Evolutionary conservation across 2,888 invertebrate species (phyloP).

Genomic region (Callimorpha dominula): DNA sequence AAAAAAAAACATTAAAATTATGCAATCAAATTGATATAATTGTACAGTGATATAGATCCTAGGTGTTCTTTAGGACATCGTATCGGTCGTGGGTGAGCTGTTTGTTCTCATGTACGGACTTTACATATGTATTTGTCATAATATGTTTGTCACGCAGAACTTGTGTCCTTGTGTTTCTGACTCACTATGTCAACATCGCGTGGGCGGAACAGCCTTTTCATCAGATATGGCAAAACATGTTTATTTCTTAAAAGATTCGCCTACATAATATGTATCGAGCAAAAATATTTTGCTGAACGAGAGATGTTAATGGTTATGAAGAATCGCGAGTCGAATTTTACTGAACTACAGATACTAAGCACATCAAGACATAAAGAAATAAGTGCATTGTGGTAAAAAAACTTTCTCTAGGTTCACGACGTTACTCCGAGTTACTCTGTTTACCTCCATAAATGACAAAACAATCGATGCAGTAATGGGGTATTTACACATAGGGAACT

Average conservation of each 20-base stretch:
- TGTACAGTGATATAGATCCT: conserved; percentile 6
- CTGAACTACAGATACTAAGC: background rate
- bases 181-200: conserved; percentile 81
- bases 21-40: background rate
- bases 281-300: background rate
- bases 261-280: conserved; percentile 7
- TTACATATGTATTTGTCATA: conserved; percentile 74
- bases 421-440: conserved; percentile 52
- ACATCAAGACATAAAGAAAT: conserved; percentile 30
- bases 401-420: conserved; percentile 69
- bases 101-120: conserved; percentile 70
- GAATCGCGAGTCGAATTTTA: background rate
- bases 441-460: conserved; percentile 62
- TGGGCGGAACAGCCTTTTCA: conserved; percentile 78
- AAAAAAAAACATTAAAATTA: background rate
- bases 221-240: conserved; percentile 66
- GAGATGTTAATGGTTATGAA: background rate
- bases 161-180: conserved; percentile 81
- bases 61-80: conserved; percentile 51
- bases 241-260: conserved; percentile 36
- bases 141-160: conserved; percentile 24
- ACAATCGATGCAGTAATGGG: conserved; percentile 59
- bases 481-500: conserved; percentile 22
- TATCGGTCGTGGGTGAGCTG: conserved; percentile 65
- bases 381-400: conserved; percentile 52